Evolutionary conservation across 2,888 invertebrate genomes (phyloP).

Genomic region (Allacma fusca): DNA sequence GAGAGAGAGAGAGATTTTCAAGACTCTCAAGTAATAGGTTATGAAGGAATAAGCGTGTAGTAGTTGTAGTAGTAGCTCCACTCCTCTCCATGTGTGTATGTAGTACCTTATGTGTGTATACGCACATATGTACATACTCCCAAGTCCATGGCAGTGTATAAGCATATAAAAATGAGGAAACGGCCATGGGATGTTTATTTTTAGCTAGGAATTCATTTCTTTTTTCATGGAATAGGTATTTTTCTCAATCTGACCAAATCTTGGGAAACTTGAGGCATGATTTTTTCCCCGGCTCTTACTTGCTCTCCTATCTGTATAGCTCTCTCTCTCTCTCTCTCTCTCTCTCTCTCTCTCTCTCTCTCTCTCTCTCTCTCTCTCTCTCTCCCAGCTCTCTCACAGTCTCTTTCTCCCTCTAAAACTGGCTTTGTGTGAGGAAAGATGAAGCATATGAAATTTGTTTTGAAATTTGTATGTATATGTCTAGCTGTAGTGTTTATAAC

Average conservation of each 20-base stretch:
- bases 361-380: slow-evolving; percentile 7
- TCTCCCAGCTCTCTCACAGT: neutral
- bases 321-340: neutral
- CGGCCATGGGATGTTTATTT: slow-evolving; percentile 52
- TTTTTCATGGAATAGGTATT: slow-evolving; percentile 47
- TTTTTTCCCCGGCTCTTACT: too few species aligned
- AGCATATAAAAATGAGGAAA: slow-evolving; percentile 44
- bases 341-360: neutral
- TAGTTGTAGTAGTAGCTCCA: slow-evolving; percentile 30
- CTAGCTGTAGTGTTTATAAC: too few species aligned
- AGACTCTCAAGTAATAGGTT: slow-evolving; percentile 49
- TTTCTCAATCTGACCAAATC: slow-evolving; percentile 45
- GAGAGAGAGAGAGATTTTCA: slow-evolving; percentile 43
- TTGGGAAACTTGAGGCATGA: slow-evolving; percentile 14
- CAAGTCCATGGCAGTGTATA: neutral
- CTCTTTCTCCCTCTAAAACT: neutral
- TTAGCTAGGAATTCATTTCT: slow-evolving; percentile 47
- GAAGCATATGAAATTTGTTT: too few species aligned
- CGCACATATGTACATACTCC: too few species aligned
- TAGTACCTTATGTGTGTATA: too few species aligned
- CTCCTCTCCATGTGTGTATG: slow-evolving; percentile 2
- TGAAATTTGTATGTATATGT: too few species aligned
- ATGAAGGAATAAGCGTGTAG: slow-evolving; percentile 44
- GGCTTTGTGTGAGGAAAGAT: too few species aligned
- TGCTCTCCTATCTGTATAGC: neutral